Evolutionary conservation across 1,140 invertebrate species (phyloP), one percentile per base, ranked within the genome.

Genomic region (Cyclina sinensis): DNA sequence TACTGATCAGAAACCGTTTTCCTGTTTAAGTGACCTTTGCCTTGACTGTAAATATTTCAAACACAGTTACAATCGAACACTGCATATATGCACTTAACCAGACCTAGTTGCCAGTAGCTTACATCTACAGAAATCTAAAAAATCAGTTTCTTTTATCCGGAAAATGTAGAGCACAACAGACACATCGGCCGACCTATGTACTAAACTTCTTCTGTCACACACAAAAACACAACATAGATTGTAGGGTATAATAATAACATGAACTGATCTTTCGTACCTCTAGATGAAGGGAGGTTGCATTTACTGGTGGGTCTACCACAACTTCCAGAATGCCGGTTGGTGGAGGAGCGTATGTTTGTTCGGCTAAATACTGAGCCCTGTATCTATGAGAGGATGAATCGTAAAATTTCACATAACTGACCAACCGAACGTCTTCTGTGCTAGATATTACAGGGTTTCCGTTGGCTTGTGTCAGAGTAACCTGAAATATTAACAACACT

Each of bases 381-480:
- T 79, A 79, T 35, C 78, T 87, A 24, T 78, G n/a, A 0, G 37
- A 39, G 0, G n/a, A 5, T 21, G 9, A 9, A 46, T 87, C 85
- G n/a, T 70, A 70, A 32, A 68, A 87, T 43, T 87, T 87, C 18
- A 79, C 74, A n/a, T 87, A 87, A 37, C 70, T 78, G n/a, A 51
- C n/a, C 21, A 87, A n/a, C 0, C 32, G 21, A 27, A 76, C n/a
- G 18, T 76, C 21, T n/a, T 57, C 46, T 11, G 30, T 57, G 32
- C 48, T 86, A 0, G 84, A 86, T 0, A 78, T 78, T 16, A 86
- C 37, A 43, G 84, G 84, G 14, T 68, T 24, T 11, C 84, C 84
- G 39, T 86, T 68, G 16, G 73, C 84, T 39, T 86, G 84, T 5
- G 73, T 78, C 12, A 86, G 35, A 62, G 32, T 37, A 11, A 86